These are phyloP conservation scores for Rhinophrynus dorsalis DNA, from an alignment of 2,797 vertebrate genomes.

Conservation along the genomic window DNA sequence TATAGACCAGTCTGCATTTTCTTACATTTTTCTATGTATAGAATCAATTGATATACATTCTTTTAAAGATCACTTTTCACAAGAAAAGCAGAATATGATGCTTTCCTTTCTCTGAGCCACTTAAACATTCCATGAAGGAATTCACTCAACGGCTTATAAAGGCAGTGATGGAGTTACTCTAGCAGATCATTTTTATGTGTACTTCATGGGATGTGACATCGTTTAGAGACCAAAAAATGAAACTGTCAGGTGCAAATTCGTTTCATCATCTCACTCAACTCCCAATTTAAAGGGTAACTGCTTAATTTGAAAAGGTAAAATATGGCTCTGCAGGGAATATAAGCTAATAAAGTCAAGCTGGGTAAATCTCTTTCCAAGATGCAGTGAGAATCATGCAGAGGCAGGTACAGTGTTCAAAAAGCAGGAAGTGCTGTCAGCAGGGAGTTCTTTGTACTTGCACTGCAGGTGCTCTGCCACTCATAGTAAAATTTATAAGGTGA, in stretches of 20 bases:
- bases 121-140: not conserved
- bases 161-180: slow-evolving; percentile 4
- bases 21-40: too few species aligned
- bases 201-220: slow-evolving; percentile 33
- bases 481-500: slow-evolving; percentile 69
- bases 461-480: slow-evolving; percentile 84
- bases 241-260: slow-evolving; percentile 63
- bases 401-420: slow-evolving; percentile 63
- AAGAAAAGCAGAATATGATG: too few species aligned
- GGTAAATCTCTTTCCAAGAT: slow-evolving; percentile 76
- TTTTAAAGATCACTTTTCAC: too few species aligned
- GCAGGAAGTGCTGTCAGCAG: slow-evolving; percentile 74
- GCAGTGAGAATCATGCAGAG: slow-evolving; percentile 62
- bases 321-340: slow-evolving; percentile 58
- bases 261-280: slow-evolving; percentile 56
- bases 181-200: slow-evolving; percentile 15
- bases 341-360: slow-evolving; percentile 59
- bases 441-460: slow-evolving; percentile 77
- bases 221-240: slow-evolving; percentile 44
- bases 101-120: not conserved
- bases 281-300: slow-evolving; percentile 54
- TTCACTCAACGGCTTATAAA: not conserved
- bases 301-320: slow-evolving; percentile 62
- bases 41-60: too few species aligned
- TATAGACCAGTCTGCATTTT: too few species aligned